These are phyloP conservation scores for Margarornis squamiger DNA, from an alignment of 2,797 vertebrate species.

Conservation along the genomic window DNA sequence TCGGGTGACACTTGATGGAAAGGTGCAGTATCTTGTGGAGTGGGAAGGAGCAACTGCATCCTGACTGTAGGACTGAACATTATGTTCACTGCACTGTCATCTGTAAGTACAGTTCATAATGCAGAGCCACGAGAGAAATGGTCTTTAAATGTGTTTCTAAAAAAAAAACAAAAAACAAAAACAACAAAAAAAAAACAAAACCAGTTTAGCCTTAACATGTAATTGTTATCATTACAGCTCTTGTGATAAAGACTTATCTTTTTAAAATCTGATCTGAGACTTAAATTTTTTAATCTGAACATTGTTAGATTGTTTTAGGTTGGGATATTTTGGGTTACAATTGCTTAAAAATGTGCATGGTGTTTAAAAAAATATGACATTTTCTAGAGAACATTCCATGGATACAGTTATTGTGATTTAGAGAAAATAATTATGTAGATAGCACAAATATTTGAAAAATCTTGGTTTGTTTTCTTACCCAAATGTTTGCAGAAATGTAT, in stretches of 20 bases:
- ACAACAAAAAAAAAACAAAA: constrained; percentile 53
- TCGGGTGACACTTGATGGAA: constrained; percentile 93
- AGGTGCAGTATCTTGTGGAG: constrained; percentile 98
- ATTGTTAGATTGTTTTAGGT: constrained; percentile 78
- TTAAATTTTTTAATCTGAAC: constrained; percentile 79
- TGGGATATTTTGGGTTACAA: constrained; percentile 74
- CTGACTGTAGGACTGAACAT: constrained; percentile 82
- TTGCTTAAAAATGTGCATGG: constrained; percentile 78
- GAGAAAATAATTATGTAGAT: constrained; percentile 79
- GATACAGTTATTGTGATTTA: constrained; percentile 79
- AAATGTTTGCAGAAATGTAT: constrained; percentile 80
- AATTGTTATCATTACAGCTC: constrained; percentile 74
- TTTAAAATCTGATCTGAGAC: constrained; percentile 78
- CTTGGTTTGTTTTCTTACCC: constrained; percentile 80
- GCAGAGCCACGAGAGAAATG: constrained; percentile 64
- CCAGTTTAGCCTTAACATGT: constrained; percentile 80
- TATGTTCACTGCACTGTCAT: constrained; percentile 77
- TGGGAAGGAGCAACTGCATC: constrained; percentile 98
- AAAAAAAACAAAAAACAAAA: constrained; percentile 58
- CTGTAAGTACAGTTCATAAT: constrained; percentile 73
- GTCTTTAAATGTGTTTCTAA: constrained; percentile 70
- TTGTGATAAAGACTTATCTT: constrained; percentile 78
- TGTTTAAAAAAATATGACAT: constrained; percentile 54
- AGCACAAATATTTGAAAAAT: constrained; percentile 78
- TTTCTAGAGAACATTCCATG: constrained; percentile 77